phyloP scores from a whole-genome alignment of 2,888 invertebrate species.

The Epinotia brunnichana region DNA sequence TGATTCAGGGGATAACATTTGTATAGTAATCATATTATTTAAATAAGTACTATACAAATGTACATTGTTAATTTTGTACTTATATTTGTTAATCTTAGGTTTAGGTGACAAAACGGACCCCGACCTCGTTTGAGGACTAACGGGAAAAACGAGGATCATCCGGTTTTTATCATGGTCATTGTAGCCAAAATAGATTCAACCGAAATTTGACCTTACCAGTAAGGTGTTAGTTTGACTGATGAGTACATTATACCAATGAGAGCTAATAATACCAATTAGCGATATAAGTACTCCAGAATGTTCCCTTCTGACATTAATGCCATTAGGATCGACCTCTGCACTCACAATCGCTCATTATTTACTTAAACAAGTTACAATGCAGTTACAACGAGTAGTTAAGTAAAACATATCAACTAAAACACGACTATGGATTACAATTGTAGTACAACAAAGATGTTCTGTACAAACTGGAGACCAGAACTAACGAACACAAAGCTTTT shows the following conservation, averaged over 20 bases:
- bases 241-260: neutral
- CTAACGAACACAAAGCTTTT: constrained; percentile 8
- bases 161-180: too few relatives aligned
- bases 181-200: too few relatives aligned
- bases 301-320: neutral
- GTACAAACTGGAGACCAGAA: neutral
- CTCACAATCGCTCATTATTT: neutral
- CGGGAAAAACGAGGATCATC: too few relatives aligned
- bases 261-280: too few relatives aligned
- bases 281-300: too few relatives aligned
- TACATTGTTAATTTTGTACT: too few relatives aligned
- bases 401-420: neutral
- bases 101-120: too few relatives aligned
- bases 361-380: neutral
- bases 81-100: too few relatives aligned
- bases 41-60: too few relatives aligned
- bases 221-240: neutral
- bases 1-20: neutral
- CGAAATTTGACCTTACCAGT: neutral
- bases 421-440: neutral
- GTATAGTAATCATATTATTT: too few relatives aligned
- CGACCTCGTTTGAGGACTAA: too few relatives aligned
- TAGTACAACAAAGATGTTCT: neutral
- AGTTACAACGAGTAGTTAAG: neutral
- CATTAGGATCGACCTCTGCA: neutral